Conservation (phyloP, 2,888 invertebrate species). For the Sialis lutaria region DNA sequence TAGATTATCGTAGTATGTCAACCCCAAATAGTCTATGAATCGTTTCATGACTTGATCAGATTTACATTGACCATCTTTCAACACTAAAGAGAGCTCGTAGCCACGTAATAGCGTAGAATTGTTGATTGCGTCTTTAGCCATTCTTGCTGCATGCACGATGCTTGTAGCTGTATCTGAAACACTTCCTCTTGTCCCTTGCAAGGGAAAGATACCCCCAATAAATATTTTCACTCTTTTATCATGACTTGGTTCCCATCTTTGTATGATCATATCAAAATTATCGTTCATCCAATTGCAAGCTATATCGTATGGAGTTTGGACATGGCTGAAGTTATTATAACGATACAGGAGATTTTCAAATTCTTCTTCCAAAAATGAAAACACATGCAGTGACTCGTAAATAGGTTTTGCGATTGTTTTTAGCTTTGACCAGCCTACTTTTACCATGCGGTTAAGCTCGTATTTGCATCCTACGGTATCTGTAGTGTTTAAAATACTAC, state of each 20-base stretch:
- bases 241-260: conserved; percentile 21
- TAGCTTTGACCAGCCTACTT: conserved; percentile 43
- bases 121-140: conserved; percentile 49
- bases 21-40: conserved; percentile 50
- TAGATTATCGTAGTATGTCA: conserved; percentile 33
- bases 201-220: conserved; percentile 55
- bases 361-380: conserved; percentile 31
- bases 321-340: conserved; percentile 15
- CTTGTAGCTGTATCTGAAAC: conserved; percentile 38
- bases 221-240: conserved; percentile 16
- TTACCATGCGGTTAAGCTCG: conserved; percentile 47
- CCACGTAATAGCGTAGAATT: conserved; percentile 36
- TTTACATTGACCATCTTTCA: conserved; percentile 48
- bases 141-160: conserved; percentile 37
- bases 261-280: conserved; percentile 21
- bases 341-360: conserved; percentile 31
- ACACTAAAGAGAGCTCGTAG: conserved; percentile 36
- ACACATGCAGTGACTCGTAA: conserved; percentile 29
- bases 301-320: conserved; percentile 17
- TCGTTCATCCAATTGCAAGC: conserved; percentile 51
- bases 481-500: conserved; percentile 27
- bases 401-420: conserved; percentile 31
- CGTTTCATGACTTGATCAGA: conserved; percentile 56
- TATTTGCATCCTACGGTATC: conserved; percentile 37
- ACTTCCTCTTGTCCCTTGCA: conserved; percentile 25